These are phyloP conservation scores for Amniataba percoides DNA, from an alignment of 2,797 vertebrate genomes.

Conservation along the genomic window DNA sequence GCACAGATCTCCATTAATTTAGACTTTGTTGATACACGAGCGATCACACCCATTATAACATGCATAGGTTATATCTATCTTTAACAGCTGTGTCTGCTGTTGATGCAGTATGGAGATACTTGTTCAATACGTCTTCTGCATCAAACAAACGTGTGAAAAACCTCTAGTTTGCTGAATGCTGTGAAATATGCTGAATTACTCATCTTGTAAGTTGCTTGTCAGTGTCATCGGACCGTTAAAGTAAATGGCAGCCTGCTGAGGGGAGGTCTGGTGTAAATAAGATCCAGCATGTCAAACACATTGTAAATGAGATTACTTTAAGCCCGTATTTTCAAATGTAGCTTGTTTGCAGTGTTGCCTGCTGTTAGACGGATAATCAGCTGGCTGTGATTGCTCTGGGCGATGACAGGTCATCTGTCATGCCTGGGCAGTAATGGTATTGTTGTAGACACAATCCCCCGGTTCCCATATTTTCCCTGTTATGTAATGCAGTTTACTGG, in stretches of 20 bases:
- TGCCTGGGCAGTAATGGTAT: slow-evolving; percentile 50
- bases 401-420: slow-evolving; percentile 52
- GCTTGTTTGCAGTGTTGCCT: slow-evolving; percentile 36
- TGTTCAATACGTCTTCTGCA: slow-evolving; percentile 14
- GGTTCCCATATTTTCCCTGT: slow-evolving; percentile 57
- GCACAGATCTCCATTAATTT: neutral
- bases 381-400: slow-evolving; percentile 38
- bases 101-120: slow-evolving; percentile 26
- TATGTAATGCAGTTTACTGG: slow-evolving; percentile 69
- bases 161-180: no score
- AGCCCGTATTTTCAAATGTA: slow-evolving; percentile 27
- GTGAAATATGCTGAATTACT: slow-evolving; percentile 45
- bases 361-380: slow-evolving; percentile 39
- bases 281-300: slow-evolving; percentile 39
- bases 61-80: neutral
- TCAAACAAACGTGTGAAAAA: slow-evolving; percentile 34
- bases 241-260: slow-evolving; percentile 18
- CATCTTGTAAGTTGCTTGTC: slow-evolving; percentile 34
- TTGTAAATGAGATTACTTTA: slow-evolving; percentile 27
- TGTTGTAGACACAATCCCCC: slow-evolving; percentile 57
- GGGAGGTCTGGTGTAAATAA: slow-evolving; percentile 18
- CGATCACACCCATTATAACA: slow-evolving; percentile 5
- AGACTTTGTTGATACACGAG: neutral
- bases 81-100: slow-evolving; percentile 3
- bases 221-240: slow-evolving; percentile 17